Evolutionary conservation across 2,113 vertebrate species (phyloP).

Genomic region (Tragelaphus strepsiceros): DNA sequence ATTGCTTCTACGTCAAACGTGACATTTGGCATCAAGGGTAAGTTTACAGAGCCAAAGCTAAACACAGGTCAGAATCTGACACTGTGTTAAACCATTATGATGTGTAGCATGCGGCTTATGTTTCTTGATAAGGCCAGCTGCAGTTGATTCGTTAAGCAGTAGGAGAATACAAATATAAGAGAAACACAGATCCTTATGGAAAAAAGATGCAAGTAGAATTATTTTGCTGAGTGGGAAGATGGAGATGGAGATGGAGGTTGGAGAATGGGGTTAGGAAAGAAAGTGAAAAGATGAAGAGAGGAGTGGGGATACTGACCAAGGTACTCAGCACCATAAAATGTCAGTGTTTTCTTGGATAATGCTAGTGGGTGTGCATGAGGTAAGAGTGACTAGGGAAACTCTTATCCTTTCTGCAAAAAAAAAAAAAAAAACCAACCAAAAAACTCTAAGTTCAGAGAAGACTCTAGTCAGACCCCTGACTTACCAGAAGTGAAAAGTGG

Average conservation of each 20-base stretch:
- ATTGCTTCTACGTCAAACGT: neutral
- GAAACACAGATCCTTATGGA: neutral
- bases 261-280: neutral
- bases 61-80: neutral
- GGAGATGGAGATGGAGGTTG: neutral
- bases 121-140: conserved; percentile 18
- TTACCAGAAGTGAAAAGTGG: neutral
- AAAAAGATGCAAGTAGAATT: neutral
- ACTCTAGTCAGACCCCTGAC: neutral
- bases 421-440: rapidly evolving
- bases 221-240: neutral
- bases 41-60: neutral
- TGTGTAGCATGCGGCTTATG: neutral
- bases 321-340: neutral
- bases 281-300: neutral
- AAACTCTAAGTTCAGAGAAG: neutral
- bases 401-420: neutral
- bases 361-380: neutral
- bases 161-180: conserved; percentile 1
- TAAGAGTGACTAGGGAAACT: neutral
- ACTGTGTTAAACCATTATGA: neutral
- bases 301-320: neutral
- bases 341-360: neutral
- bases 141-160: neutral
- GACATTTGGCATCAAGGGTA: conserved; percentile 11